Conservation (phyloP, 1,140 invertebrate species). For the Drosophila sucinea region DNA sequence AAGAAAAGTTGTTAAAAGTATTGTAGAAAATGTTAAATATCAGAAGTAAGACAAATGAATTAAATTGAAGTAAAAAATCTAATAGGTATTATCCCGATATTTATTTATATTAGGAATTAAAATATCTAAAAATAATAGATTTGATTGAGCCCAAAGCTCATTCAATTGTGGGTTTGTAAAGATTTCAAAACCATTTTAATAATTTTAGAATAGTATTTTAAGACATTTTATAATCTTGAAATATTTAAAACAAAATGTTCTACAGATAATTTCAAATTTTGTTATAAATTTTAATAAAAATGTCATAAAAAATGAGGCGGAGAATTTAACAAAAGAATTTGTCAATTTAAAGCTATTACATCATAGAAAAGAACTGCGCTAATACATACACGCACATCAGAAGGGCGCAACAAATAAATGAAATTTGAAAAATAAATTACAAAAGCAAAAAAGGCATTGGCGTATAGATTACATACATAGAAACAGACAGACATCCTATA, state of each 20-base stretch:
- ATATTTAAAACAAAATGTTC: not conserved
- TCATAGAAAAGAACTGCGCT: slow-evolving; percentile 52
- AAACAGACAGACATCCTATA: slow-evolving; percentile 4
- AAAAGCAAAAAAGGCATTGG: slow-evolving; percentile 20
- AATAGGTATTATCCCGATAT: no score
- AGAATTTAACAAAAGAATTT: slow-evolving; percentile 12
- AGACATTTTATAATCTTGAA: no score
- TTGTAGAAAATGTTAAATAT: no score
- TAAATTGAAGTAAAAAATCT: no score
- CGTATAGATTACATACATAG: slow-evolving; percentile 26
- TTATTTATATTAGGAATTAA: no score
- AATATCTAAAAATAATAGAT: no score
- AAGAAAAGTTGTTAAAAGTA: no score
- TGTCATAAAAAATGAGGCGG: not conserved
- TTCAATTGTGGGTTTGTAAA: no score
- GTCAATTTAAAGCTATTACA: slow-evolving; percentile 65
- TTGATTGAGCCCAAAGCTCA: no score
- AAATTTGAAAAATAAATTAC: slow-evolving; percentile 29
- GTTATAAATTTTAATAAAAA: not conserved
- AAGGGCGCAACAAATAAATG: slow-evolving; percentile 67
- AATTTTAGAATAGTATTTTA: no score
- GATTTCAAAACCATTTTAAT: no score
- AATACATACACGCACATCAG: slow-evolving; percentile 51
- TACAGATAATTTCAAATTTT: not conserved
- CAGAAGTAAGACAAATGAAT: no score